Percentiles rank a stretch among this genome's conserved stretches.
These are phyloP conservation scores for Didymodactylos carnosus DNA, from an alignment of 2,888 invertebrate species.

Conservation along the genomic window DNA sequence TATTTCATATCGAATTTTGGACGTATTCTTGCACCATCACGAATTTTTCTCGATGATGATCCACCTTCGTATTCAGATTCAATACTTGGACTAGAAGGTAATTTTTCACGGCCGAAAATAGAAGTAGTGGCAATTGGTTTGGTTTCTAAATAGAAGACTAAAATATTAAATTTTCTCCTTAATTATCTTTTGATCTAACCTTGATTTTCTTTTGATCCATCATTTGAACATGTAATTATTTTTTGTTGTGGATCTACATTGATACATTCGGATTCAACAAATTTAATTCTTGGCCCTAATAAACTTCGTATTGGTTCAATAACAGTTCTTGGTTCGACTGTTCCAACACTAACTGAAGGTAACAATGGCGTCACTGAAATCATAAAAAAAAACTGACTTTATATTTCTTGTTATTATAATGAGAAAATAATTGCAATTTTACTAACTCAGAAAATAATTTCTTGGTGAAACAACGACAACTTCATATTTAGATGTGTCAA, in stretches of 20 bases:
- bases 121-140: too few species aligned
- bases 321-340: slow-evolving; percentile 26
- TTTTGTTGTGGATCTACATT: not conserved
- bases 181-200: too few species aligned
- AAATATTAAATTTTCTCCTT: too few species aligned
- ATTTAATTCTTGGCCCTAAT: not conserved
- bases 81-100: too few species aligned
- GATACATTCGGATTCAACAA: not conserved
- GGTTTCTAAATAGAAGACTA: too few species aligned
- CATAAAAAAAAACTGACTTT: too few species aligned
- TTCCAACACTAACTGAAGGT: slow-evolving; percentile 36
- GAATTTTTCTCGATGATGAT: not conserved
- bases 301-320: not conserved
- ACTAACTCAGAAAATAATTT: slow-evolving; percentile 34
- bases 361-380: slow-evolving; percentile 34
- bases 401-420: too few species aligned
- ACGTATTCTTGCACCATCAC: not conserved
- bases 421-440: too few species aligned
- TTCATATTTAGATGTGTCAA: not conserved
- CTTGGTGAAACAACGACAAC: slow-evolving; percentile 21
- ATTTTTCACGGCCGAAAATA: too few species aligned
- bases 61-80: too few species aligned
- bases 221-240: not conserved
- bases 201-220: too few species aligned
- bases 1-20: slow-evolving; percentile 24